These are phyloP conservation scores for Gymnosoma rotundatum DNA, from an alignment of 2,888 invertebrate species.

Conservation along the genomic window DNA sequence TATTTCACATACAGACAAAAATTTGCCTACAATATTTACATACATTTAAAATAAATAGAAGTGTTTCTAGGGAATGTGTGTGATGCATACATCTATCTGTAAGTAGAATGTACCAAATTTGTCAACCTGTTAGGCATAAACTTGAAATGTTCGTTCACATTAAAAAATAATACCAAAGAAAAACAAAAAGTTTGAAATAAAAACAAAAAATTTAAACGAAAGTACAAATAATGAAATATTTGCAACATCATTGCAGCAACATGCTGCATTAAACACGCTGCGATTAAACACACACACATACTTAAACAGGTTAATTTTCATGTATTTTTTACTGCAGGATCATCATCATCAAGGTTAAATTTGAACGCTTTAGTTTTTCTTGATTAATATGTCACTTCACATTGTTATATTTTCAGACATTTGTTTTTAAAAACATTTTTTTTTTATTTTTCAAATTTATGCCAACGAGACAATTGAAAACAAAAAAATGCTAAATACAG, in stretches of 20 bases:
- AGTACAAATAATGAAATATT: slow-evolving; percentile 33
- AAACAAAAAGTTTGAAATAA: background rate
- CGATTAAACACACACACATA: background rate
- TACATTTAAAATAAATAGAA: background rate
- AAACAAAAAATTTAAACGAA: background rate
- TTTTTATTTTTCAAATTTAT: slow-evolving; percentile 26
- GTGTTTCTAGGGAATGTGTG: background rate
- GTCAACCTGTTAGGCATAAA: slow-evolving; percentile 63
- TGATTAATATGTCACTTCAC: slow-evolving; percentile 49
- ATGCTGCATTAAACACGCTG: too few species aligned
- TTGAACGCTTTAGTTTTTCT: slow-evolving; percentile 29
- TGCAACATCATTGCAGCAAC: slow-evolving; percentile 24
- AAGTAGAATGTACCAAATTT: slow-evolving; percentile 30
- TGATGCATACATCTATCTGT: background rate
- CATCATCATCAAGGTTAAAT: slow-evolving; percentile 42
- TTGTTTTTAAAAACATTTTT: too few species aligned
- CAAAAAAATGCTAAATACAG: background rate
- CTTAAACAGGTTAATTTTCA: background rate
- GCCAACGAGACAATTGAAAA: background rate
- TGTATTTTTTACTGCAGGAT: background rate
- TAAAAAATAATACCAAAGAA: background rate
- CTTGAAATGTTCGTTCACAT: slow-evolving; percentile 53
- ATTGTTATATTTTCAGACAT: slow-evolving; percentile 8
- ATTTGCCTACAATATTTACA: background rate
- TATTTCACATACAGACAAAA: background rate